phyloP scores from a whole-genome alignment of 2,113 vertebrate species.

The Bucco capensis region DNA sequence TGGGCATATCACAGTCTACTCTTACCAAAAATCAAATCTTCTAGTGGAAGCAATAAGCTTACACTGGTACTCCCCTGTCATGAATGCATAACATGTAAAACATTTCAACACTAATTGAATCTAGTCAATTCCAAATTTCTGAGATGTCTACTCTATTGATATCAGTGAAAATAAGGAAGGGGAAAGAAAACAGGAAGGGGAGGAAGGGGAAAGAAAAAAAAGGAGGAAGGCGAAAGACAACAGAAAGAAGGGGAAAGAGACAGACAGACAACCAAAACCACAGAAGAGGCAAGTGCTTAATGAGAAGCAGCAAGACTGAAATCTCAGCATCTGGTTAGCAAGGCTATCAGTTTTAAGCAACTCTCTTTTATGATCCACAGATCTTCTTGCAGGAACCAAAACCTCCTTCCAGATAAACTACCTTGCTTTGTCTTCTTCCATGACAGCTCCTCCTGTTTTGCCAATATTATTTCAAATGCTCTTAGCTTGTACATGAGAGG shows the following conservation, averaged over 20 bases:
- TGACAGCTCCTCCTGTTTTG: neutral
- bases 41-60: neutral
- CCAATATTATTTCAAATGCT: neutral
- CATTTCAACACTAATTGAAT: neutral
- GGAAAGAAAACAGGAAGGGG: too few relatives aligned
- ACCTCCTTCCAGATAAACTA: neutral
- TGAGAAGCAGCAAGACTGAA: neutral
- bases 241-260: neutral
- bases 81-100: neutral
- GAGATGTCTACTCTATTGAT: neutral
- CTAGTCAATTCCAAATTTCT: neutral
- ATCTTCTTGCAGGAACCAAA: neutral
- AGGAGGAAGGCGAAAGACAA: neutral
- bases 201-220: neutral
- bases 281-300: neutral
- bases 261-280: neutral
- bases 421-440: neutral
- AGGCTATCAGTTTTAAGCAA: neutral
- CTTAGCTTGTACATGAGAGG: neutral
- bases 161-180: neutral
- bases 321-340: neutral
- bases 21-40: neutral
- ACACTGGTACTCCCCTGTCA: neutral
- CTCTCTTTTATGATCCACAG: neutral
- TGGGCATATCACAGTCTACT: neutral